Evolutionary conservation across 2,888 invertebrate species (phyloP).

Genomic region (Sesia apiformis): DNA sequence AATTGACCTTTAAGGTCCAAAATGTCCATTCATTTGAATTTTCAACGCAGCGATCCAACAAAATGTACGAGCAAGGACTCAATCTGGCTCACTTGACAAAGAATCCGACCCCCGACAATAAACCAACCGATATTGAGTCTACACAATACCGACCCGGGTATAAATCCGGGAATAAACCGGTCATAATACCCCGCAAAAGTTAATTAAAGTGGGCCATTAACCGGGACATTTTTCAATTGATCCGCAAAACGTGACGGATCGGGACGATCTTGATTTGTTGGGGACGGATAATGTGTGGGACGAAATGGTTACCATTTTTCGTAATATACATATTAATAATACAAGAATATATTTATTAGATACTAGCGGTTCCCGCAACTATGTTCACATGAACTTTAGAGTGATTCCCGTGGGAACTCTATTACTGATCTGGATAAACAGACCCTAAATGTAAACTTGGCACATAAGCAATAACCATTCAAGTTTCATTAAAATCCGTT

Average conservation of each 20-base stretch:
- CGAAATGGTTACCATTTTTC: background rate
- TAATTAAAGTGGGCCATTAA: constrained; percentile 55
- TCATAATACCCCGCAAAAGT: constrained; percentile 47
- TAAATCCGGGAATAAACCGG: constrained; percentile 52
- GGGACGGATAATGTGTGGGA: background rate
- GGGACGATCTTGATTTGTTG: background rate
- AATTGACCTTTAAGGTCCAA: too few species aligned
- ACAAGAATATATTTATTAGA: too few species aligned
- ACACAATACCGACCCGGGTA: constrained; percentile 48
- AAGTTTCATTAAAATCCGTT: too few species aligned
- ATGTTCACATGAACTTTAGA: too few species aligned
- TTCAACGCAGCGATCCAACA: background rate
- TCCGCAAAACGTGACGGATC: constrained; percentile 20
- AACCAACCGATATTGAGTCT: constrained; percentile 58
- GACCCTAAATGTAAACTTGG: too few species aligned
- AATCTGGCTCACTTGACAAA: constrained; percentile 32
- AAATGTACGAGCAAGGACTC: background rate
- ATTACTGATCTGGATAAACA: too few species aligned
- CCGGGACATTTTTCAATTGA: constrained; percentile 47
- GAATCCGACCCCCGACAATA: constrained; percentile 37
- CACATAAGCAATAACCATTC: too few species aligned
- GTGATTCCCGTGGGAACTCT: too few species aligned
- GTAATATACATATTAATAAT: too few species aligned
- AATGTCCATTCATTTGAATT: background rate
- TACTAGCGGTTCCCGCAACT: too few species aligned